A percentile compares a stretch with the other conserved stretches of the same genome.
phyloP scores from a whole-genome alignment of 1,140 invertebrate genomes.

The Brachionus plicatilis region DNA sequence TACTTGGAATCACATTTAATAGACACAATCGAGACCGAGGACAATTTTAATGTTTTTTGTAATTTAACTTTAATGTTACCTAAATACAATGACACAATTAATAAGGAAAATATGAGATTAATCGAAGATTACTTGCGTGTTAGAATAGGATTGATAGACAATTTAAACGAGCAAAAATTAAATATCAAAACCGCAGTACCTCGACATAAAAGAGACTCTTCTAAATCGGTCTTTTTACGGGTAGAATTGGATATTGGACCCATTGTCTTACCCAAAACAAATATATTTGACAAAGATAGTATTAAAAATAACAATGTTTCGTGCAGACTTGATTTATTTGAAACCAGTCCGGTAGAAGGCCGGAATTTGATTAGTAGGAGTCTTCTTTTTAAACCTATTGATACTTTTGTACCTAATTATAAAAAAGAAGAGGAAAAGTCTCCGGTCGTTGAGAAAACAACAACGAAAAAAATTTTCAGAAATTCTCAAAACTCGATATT shows the following conservation, averaged over 20 bases:
- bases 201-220: background rate
- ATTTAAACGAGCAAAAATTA: background rate
- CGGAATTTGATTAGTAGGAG: background rate
- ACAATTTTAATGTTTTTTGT: slow-evolving; percentile 1
- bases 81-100: background rate
- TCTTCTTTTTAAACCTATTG: background rate
- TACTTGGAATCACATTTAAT: background rate
- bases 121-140: background rate
- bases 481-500: background rate
- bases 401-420: background rate
- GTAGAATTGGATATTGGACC: background rate
- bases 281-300: background rate
- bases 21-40: background rate
- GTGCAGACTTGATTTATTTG: background rate
- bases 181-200: background rate
- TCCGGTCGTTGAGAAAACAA: background rate
- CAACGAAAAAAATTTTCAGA: background rate
- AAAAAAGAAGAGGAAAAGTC: background rate
- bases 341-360: background rate
- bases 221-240: background rate
- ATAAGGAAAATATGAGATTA: background rate
- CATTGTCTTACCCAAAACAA: background rate
- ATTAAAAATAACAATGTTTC: slow-evolving; percentile 1
- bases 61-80: background rate
- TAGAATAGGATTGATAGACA: background rate